A percentile compares a stretch with the other conserved stretches of the same genome.
Conservation (phyloP, 2,113 vertebrate genomes). For the Aegotheles bennettii region DNA sequence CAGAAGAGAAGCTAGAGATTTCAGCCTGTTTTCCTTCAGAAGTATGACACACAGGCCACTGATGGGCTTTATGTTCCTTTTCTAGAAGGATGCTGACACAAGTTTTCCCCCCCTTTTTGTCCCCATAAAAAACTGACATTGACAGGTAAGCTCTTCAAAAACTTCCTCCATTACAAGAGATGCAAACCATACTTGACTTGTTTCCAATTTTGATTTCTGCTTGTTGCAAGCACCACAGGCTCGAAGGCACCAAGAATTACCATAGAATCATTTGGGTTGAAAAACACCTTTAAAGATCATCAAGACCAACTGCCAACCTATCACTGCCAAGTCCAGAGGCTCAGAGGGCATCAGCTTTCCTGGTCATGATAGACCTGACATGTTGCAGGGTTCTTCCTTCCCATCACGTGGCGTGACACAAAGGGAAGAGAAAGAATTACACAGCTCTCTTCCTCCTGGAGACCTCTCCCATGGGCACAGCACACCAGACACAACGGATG, state of each 20-base stretch:
- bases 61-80: background rate
- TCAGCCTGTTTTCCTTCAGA: background rate
- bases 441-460: background rate
- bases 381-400: background rate
- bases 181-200: background rate
- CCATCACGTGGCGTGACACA: background rate
- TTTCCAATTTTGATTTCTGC: background rate
- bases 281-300: background rate
- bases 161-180: background rate
- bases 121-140: too few species aligned
- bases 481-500: background rate
- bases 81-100: background rate
- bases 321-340: background rate
- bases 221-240: background rate
- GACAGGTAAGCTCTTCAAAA: background rate
- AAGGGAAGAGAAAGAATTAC: background rate
- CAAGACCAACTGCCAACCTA: background rate
- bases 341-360: background rate
- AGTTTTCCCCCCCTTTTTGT: rapidly evolving
- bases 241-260: background rate
- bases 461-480: background rate
- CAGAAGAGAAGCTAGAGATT: background rate
- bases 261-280: background rate
- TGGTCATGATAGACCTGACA: background rate
- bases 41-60: rapidly evolving